Evolutionary conservation across 2,113 vertebrate species (phyloP).

Genomic region (Eupsittula cactorum): DNA sequence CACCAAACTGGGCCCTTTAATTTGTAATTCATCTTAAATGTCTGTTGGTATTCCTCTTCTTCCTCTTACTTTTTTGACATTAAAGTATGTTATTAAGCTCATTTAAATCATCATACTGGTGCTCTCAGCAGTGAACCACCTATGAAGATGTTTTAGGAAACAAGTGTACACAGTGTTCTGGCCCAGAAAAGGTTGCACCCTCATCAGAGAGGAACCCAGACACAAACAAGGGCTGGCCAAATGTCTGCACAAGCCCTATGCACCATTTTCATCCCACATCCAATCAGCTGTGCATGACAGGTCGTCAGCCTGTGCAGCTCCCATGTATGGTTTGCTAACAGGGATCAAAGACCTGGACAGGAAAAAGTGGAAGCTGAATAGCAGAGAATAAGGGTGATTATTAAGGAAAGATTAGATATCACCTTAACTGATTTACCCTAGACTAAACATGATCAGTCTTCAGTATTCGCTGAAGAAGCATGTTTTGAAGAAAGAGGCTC

Average conservation of each 20-base stretch:
- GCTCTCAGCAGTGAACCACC: neutral
- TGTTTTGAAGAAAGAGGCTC: neutral
- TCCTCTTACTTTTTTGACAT: neutral
- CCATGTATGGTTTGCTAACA: neutral
- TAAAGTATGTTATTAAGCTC: neutral
- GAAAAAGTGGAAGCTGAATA: neutral
- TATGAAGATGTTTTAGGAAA: neutral
- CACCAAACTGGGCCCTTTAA: neutral
- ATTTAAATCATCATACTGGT: neutral
- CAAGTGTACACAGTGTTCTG: neutral
- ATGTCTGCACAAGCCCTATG: neutral
- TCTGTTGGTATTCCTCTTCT: neutral
- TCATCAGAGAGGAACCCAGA: neutral
- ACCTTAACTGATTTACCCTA: neutral
- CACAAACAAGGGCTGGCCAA: neutral
- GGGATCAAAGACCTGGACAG: neutral
- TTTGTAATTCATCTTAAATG: neutral
- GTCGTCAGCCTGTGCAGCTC: neutral
- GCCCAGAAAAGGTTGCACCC: neutral
- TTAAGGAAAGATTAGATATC: neutral
- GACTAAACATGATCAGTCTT: neutral
- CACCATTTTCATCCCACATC: neutral
- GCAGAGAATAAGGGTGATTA: neutral
- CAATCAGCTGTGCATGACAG: rapidly evolving
- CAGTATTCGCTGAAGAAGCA: neutral